A percentile compares a stretch with the other conserved stretches of the same genome.
These are phyloP conservation scores for Lordiphosa andalusiaca DNA, from an alignment of 2,888 invertebrate species.

Conservation along the genomic window DNA sequence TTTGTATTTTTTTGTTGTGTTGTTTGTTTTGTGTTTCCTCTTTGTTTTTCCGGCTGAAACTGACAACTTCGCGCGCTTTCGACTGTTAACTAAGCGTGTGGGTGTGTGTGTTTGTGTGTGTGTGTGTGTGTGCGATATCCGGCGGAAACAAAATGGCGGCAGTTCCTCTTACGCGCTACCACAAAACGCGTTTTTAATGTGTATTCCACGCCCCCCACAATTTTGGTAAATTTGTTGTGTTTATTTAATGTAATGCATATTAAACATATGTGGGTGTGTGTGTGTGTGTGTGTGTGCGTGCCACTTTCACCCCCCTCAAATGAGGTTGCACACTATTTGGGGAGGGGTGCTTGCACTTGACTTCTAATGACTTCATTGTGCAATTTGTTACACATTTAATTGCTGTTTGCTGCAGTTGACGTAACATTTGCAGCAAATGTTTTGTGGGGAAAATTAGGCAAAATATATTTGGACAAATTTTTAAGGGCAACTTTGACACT, in stretches of 20 bases:
- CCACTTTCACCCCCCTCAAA: slow-evolving; percentile 3
- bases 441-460: slow-evolving; percentile 13
- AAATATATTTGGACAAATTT: too few relatives aligned
- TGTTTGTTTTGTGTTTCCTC: slow-evolving; percentile 5
- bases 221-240: slow-evolving; percentile 46
- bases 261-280: slow-evolving; percentile 53
- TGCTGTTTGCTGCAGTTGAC: slow-evolving; percentile 17
- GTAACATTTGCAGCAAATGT: slow-evolving; percentile 8
- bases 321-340: slow-evolving; percentile 26
- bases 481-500: too few relatives aligned
- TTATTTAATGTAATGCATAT: slow-evolving; percentile 70
- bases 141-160: slow-evolving; percentile 48
- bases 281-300: too few relatives aligned
- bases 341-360: slow-evolving; percentile 40
- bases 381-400: slow-evolving; percentile 16
- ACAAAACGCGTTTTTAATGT: slow-evolving; percentile 54
- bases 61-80: slow-evolving; percentile 52
- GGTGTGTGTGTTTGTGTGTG: neutral
- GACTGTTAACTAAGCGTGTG: neutral
- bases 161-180: slow-evolving; percentile 34
- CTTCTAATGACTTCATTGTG: slow-evolving; percentile 49
- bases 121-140: slow-evolving; percentile 47
- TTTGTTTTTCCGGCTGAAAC: slow-evolving; percentile 40
- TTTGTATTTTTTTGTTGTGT: slow-evolving; percentile 13
- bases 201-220: slow-evolving; percentile 21